Base-by-base conservation (phyloP, 2,888 invertebrate species). In the Barypeithes pellucidus region DNA sequence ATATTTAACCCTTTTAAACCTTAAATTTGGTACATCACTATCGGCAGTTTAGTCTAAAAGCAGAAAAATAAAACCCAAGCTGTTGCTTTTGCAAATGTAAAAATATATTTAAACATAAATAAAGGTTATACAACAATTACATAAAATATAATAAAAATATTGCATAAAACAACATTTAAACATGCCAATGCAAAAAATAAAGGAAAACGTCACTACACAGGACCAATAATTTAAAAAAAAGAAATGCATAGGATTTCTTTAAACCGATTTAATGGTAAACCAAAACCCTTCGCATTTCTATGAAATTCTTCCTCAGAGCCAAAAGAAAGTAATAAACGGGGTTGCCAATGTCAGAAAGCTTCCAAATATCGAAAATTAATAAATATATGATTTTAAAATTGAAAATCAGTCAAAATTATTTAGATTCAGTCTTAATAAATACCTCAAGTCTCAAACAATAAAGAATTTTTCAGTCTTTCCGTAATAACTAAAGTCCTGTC, bases 101-200 rank as follows among this genome's bases (percentile, higher is more conserved):
- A 86, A 86, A 86, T 86, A 86, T 86, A 86, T 86, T 86, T 86
- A 83, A 86, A 86, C 86, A 86, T 86, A 86, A 86, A 85, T 85
- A 84, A 84, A 84, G 82, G 84, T 84, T 84, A 84, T 84, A 86
- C 86, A 86, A 86, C 86, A 86, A 83, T 75, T 86, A 86, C 85
- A 86, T 86, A 86, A 85, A 86, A 86, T 86, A 85, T 86, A 83
- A 84, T 76, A 82, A 83, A 57, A 84, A 86, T 86, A 86, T 86
- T 86, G 86, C 86, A 86, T 86, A 84, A 85, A 86, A 85, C 86
- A 86, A 86, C 86, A 85, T 84, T 79, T 82, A 75, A 85, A 85
- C 86, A 86, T 86, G 86, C 86, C 68, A 69, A 84, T 86, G 85
- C 86, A 86, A 83, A 84, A 83, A 83, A 83, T 80, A 81, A 83